phyloP scores from a whole-genome alignment of 2,888 invertebrate genomes.

The Tachina fera region DNA sequence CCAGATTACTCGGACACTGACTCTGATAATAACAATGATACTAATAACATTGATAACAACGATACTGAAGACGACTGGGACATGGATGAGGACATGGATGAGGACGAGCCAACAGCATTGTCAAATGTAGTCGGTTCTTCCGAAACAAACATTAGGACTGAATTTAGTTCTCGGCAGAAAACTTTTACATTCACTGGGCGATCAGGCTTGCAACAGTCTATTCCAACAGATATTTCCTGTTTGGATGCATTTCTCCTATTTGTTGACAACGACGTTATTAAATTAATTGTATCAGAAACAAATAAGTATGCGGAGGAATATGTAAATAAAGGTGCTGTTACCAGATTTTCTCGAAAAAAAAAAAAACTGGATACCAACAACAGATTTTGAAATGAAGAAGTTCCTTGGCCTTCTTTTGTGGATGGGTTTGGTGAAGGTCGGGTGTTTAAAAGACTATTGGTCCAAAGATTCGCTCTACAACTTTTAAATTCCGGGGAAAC shows the following conservation, averaged over 20 bases:
- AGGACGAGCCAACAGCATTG: conserved; percentile 18
- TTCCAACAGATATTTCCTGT: conserved; percentile 38
- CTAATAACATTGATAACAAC: conserved; percentile 9
- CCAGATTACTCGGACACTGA: conserved; percentile 34
- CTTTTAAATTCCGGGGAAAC: conserved; percentile 52
- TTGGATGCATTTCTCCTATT: conserved; percentile 55
- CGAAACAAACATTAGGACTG: conserved; percentile 51
- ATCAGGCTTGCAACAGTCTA: conserved; percentile 48
- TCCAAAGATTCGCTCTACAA: conserved; percentile 52
- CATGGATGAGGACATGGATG: conserved; percentile 15
- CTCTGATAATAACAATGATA: conserved; percentile 35
- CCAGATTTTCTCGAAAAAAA: not conserved
- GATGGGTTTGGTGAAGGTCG: conserved; percentile 67
- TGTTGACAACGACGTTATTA: conserved; percentile 57
- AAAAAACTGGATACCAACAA: no score
- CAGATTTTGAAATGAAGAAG: conserved; percentile 49
- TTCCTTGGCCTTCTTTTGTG: conserved; percentile 59
- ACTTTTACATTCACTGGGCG: conserved; percentile 47
- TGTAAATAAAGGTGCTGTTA: not conserved
- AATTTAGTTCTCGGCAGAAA: conserved; percentile 63
- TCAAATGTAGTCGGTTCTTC: conserved; percentile 38
- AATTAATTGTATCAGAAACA: not conserved
- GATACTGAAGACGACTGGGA: conserved; percentile 16
- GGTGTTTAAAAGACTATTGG: conserved; percentile 56
- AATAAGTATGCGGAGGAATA: conserved; percentile 5